Base-by-base conservation (phyloP, 2,888 invertebrate species). In the Tenthredo notha region DNA sequence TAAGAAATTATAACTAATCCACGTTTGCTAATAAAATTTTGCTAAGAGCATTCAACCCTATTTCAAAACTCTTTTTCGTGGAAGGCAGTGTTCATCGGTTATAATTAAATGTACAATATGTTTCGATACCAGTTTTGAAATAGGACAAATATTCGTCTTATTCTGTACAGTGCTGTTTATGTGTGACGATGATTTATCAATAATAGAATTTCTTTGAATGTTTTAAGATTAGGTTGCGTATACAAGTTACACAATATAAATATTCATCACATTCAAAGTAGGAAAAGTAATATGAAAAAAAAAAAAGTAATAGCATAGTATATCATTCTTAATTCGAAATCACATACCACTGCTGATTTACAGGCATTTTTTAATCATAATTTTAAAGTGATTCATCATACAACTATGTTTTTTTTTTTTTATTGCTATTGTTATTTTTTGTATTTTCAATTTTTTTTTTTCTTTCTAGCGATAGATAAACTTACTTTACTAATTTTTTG, bases 51-150 rank as follows among this genome's bases (percentile, higher is more conserved):
- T 88, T 87, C 87, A 89, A 88, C 88, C 54, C 90, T 89, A 90
- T 88, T 90, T 90, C 91, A 90, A 89, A 90, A 90, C 90, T 88
- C 87, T 91, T 88, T 87, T 89, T 89, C 88, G 90, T 91, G 91
- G 91, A 92, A 91, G 92, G 92, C 92, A 92, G 92, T 92, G 92
- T 90, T 91, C 88, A 89, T 89, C 85, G 87, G 87, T 87, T 88
- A 87, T 72, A 78, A 80, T 33, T 65, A 83, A 83, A 65, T 83
- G 33, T 83, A 83, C 67, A 83, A 83, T 67, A 67, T 67, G 37
- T 83, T 83, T 83, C 67, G 67, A 47, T 83, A 83, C 67, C 29
- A 67, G 83, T 83, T 83, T 83, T 83, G 83, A 83, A 83, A 70
- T 83, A 83, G 67, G 83, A 67, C 18, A 33, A 83, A 80, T 21